Evolutionary conservation across 2,113 vertebrate genomes (phyloP).

Genomic region (Micronisus gabar): DNA sequence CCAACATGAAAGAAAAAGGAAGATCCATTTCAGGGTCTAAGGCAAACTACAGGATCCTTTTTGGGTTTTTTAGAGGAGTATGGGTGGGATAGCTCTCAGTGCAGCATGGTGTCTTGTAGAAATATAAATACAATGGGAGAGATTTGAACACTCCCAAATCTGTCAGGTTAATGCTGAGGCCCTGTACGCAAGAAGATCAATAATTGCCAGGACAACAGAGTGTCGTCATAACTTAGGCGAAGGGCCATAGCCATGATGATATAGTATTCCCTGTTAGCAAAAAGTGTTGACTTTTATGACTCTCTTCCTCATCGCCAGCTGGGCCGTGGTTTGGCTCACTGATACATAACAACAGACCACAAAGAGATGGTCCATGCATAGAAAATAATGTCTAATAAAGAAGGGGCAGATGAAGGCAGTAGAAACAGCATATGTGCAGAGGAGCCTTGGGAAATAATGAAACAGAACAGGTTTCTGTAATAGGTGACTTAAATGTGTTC

Average conservation of each 20-base stretch:
- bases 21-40: background rate
- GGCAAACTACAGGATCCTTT: background rate
- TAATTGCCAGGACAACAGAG: background rate
- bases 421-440: background rate
- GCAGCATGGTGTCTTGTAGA: background rate
- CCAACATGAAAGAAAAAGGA: background rate
- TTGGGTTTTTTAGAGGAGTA: background rate
- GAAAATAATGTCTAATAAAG: background rate
- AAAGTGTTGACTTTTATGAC: background rate
- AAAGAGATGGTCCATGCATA: background rate
- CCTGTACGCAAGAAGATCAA: background rate
- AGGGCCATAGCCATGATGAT: background rate
- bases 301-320: accelerated
- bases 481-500: background rate
- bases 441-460: background rate
- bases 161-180: background rate
- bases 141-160: background rate
- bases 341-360: background rate
- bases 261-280: background rate
- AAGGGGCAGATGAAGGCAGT: background rate
- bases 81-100: background rate
- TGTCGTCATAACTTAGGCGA: background rate
- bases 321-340: background rate
- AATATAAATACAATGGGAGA: background rate
- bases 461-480: background rate